These are phyloP conservation scores for Egretta garzetta DNA, from an alignment of 2,113 vertebrate genomes.

Conservation along the genomic window DNA sequence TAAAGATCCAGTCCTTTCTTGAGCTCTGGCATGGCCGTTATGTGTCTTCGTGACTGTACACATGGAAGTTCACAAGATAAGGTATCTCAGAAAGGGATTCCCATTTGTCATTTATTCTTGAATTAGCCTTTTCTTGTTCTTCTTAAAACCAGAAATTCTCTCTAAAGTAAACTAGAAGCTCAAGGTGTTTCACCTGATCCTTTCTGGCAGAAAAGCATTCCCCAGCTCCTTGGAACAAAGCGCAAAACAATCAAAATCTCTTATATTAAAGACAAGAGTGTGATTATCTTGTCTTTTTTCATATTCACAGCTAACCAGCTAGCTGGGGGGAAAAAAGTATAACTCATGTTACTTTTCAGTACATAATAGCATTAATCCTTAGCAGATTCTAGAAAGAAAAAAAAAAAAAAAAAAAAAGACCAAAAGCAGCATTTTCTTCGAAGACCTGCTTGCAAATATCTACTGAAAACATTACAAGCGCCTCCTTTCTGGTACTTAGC, in stretches of 20 bases:
- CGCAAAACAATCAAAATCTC: not conserved
- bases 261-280: not conserved
- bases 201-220: not conserved
- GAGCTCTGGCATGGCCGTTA: not conserved
- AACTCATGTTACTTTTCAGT: not conserved
- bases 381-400: not conserved
- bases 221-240: not conserved
- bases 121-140: not conserved
- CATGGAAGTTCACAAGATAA: not conserved
- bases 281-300: not conserved
- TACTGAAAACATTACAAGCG: not conserved
- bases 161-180: not conserved
- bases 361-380: not conserved
- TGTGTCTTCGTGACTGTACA: not conserved
- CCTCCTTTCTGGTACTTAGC: not conserved
- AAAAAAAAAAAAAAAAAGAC: not conserved
- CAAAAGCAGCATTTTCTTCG: not conserved
- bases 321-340: not conserved
- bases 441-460: not conserved
- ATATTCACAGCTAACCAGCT: not conserved
- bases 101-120: not conserved
- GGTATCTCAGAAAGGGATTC: not conserved
- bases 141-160: not conserved
- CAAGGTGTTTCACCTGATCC: not conserved
- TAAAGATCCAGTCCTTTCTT: not conserved